Evolutionary conservation across 2,113 vertebrate genomes (phyloP).

Genomic region (Podiceps cristatus): DNA sequence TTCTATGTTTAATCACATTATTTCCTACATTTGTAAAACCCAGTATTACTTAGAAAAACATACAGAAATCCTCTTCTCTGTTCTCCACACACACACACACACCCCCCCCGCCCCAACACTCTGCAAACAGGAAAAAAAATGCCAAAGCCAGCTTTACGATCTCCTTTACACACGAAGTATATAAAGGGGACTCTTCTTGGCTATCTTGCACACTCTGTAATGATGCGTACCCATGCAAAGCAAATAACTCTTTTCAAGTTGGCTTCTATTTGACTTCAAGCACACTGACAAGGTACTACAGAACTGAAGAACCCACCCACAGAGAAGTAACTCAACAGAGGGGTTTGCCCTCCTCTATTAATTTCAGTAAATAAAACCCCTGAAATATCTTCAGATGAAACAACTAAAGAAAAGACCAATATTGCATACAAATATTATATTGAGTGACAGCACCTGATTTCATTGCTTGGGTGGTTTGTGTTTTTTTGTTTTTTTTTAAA

Average conservation of each 20-base stretch:
- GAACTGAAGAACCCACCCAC: background rate
- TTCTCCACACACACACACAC: too few species aligned
- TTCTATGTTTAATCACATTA: background rate
- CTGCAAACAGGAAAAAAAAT: background rate
- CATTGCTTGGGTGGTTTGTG: background rate
- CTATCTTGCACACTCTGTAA: too few species aligned
- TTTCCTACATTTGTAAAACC: background rate
- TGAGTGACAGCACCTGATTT: background rate
- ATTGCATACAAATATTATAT: background rate
- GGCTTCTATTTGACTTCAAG: background rate
- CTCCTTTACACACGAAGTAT: background rate
- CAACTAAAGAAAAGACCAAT: background rate
- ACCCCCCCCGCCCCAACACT: background rate
- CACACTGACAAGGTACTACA: background rate
- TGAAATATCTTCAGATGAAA: background rate
- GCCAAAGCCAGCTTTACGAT: background rate
- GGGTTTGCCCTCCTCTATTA: background rate
- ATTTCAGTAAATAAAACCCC: background rate
- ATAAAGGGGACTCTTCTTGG: accelerated
- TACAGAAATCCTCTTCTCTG: background rate
- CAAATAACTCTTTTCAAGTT: background rate
- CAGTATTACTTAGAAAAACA: background rate
- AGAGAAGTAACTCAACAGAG: background rate
- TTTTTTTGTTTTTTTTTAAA: background rate
- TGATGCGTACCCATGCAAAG: accelerated